Base-by-base conservation (phyloP, 1,140 invertebrate genomes). In the Holotrichia oblita region DNA sequence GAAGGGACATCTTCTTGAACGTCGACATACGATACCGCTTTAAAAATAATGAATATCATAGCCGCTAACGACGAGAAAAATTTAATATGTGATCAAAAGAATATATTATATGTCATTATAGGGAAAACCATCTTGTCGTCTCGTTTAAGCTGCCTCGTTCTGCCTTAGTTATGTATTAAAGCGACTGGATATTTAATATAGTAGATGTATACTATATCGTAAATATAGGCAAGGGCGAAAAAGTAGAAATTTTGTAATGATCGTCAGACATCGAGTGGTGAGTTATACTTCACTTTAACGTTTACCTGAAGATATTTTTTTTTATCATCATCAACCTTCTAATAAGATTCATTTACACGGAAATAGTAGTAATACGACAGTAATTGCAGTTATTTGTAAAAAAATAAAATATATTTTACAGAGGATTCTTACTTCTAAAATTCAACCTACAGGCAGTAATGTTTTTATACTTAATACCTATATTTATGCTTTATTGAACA, bases 21-120 rank as follows among this genome's bases (percentile, higher is more conserved):
- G 41, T 20, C 22, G 73, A 74, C 27, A 74, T 42, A 74, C 41
- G 41, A 74, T 74, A 74, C 27, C 73, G 73, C 73, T 74, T 74
- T 74, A 74, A 74, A 74, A 74, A 74, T 74, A 74, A 74, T 74
- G 73, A 74, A 40, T 74, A 41, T 74, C 73, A 40, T 74, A 40
- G 40, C 73, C 73, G 73, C 73, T 74, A 74, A 74, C 61, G 42
- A 59, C 34, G 22, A 75, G 73, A 79, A 74, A 79, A 79, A 79
- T 79, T 75, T 79, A 79, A 79, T 79, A 74, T 61, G 69, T 74
- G 78, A 79, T 79, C 78, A 79, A 79, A 79, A 79, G 78, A 75
- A 79, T 79, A 73, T 73, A 78, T 78, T 73, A 78, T 78, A 73
- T 74, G 41, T 74, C 73, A 74, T 40, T 74, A 40, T 10, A 34